phyloP scores from a whole-genome alignment of 1,140 invertebrate species.

The Drosophila neocordata region DNA sequence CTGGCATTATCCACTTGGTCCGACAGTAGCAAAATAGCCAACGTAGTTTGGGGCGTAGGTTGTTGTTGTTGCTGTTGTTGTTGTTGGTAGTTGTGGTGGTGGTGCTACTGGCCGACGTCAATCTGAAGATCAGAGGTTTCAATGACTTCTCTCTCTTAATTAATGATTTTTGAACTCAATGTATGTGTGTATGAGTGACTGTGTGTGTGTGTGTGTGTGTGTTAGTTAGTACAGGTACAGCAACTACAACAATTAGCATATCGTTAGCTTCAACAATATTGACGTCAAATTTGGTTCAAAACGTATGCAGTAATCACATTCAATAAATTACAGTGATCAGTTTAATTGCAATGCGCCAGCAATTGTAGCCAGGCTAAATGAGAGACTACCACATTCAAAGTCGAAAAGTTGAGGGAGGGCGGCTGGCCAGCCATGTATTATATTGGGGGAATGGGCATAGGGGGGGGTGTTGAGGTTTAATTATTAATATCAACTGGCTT shows the following conservation, averaged over 20 bases:
- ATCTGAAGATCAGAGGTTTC: slow-evolving; percentile 66
- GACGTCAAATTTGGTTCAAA: slow-evolving; percentile 72
- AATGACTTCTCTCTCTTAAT: slow-evolving; percentile 62
- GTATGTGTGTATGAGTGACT: neutral
- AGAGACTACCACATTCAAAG: slow-evolving; percentile 27
- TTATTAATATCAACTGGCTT: too few species aligned
- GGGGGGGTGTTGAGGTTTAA: too few species aligned
- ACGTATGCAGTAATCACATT: slow-evolving; percentile 44
- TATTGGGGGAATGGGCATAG: too few species aligned
- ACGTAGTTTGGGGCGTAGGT: slow-evolving; percentile 34
- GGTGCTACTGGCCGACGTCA: slow-evolving; percentile 44
- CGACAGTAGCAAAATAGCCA: slow-evolving; percentile 15
- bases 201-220: neutral
- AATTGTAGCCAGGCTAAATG: slow-evolving; percentile 31
- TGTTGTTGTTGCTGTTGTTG: slow-evolving; percentile 11
- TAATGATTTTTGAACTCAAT: slow-evolving; percentile 54
- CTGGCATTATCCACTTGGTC: slow-evolving; percentile 78
- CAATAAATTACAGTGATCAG: slow-evolving; percentile 77
- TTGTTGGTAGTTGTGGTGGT: slow-evolving; percentile 36
- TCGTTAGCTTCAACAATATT: slow-evolving; percentile 72
- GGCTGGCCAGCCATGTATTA: neutral
- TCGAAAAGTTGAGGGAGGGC: neutral
- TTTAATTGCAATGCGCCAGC: slow-evolving; percentile 76
- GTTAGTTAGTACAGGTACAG: slow-evolving; percentile 8
- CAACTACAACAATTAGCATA: slow-evolving; percentile 70